Percentiles rank a stretch among this genome's conserved stretches.
These are phyloP conservation scores for Phodopus roborovskii DNA, from an alignment of 2,113 vertebrate species.

Conservation along the genomic window DNA sequence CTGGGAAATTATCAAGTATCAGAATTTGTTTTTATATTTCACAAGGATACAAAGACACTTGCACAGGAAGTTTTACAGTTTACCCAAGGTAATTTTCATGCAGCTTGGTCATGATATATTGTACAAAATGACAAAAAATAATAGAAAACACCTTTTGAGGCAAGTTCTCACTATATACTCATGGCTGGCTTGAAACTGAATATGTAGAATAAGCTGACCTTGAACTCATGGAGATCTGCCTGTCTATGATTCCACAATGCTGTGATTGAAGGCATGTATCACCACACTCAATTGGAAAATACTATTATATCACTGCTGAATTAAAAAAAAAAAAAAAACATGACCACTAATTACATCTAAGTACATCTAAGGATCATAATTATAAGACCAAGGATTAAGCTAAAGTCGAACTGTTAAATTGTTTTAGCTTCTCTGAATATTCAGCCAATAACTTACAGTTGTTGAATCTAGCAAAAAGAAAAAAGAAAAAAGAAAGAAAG, in stretches of 20 bases:
- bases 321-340: background rate
- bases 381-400: background rate
- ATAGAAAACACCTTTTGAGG: background rate
- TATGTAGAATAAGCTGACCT: background rate
- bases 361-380: constrained; percentile 22
- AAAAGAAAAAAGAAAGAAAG: too few species aligned
- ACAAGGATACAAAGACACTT: background rate
- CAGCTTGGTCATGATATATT: background rate
- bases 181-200: background rate
- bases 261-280: background rate
- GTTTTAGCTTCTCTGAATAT: constrained; percentile 78
- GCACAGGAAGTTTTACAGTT: background rate
- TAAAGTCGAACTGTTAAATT: constrained; percentile 66
- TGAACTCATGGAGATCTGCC: background rate
- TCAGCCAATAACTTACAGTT: constrained; percentile 70
- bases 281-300: background rate
- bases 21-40: background rate
- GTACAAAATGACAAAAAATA: background rate
- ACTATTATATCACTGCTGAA: background rate
- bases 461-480: constrained; percentile 79
- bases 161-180: background rate
- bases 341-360: background rate
- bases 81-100: background rate
- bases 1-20: background rate
- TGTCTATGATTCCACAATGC: background rate